These are phyloP conservation scores for Odontomyia ornata DNA, from an alignment of 2,888 invertebrate species.

Conservation along the genomic window DNA sequence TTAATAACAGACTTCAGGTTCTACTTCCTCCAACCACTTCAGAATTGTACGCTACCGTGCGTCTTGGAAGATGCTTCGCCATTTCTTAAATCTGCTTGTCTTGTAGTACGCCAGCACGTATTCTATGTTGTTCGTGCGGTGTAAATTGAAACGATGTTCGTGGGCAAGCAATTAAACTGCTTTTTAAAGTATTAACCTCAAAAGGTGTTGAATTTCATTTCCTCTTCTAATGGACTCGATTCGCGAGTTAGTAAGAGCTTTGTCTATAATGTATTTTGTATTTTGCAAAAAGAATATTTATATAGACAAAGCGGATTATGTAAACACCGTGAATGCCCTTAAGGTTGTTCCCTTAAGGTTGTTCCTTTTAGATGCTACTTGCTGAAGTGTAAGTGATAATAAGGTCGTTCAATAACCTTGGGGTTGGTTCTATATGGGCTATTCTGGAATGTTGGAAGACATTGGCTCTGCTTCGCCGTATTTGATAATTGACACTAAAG, in stretches of 20 bases:
- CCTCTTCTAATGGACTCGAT: conserved; percentile 16
- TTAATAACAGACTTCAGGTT: background rate
- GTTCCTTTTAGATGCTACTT: background rate
- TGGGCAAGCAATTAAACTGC: conserved; percentile 26
- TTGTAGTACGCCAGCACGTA: background rate
- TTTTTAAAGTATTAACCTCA: conserved; percentile 35
- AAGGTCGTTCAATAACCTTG: conserved; percentile 7
- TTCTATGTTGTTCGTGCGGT: background rate
- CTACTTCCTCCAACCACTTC: background rate
- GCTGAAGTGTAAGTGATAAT: background rate
- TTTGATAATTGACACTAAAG: too few species aligned
- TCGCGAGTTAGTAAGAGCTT: background rate
- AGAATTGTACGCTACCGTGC: background rate
- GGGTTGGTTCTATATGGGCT: background rate
- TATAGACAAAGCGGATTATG: background rate
- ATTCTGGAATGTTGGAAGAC: too few species aligned
- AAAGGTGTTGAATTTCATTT: conserved; percentile 28
- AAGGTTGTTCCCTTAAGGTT: background rate
- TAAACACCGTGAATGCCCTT: background rate
- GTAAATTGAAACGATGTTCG: conserved; percentile 12
- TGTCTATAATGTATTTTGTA: background rate
- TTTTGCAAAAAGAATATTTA: background rate
- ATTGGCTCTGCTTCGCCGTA: too few species aligned
- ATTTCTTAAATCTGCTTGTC: background rate
- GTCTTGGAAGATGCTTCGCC: too few species aligned